phyloP scores from a whole-genome alignment of 2,113 vertebrate species.

The Synchiropus splendidus region DNA sequence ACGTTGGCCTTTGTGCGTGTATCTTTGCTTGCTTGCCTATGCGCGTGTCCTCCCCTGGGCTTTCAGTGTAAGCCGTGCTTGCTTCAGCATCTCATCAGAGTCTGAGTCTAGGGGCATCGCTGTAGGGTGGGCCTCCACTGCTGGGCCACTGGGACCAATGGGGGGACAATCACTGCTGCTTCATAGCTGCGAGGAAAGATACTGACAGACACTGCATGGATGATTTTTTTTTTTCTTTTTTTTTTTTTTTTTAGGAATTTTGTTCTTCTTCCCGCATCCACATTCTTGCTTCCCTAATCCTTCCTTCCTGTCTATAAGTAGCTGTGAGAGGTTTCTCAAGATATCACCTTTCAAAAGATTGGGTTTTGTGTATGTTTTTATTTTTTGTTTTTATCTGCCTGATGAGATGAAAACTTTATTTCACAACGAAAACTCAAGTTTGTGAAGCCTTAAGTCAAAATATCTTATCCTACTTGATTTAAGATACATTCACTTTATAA shows the following conservation, averaged over 20 bases:
- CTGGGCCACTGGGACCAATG: conserved; percentile 55
- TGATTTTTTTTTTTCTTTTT: no score
- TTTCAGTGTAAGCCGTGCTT: conserved; percentile 50
- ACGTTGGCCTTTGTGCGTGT: conserved; percentile 28
- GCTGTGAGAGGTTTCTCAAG: conserved; percentile 52
- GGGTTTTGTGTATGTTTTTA: no score
- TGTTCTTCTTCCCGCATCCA: conserved; percentile 7
- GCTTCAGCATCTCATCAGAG: conserved; percentile 58
- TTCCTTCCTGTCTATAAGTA: conserved; percentile 21
- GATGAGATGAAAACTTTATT: no score
- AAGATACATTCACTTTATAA: no score
- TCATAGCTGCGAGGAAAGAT: conserved; percentile 51
- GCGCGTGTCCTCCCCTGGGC: conserved; percentile 46
- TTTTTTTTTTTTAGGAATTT: conserved; percentile 16
- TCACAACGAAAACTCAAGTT: no score
- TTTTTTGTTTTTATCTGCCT: no score
- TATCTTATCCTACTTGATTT: no score
- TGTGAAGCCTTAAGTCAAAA: no score
- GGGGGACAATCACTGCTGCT: conserved; percentile 59
- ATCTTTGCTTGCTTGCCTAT: conserved; percentile 18
- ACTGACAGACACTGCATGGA: conserved; percentile 31
- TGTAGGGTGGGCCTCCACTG: conserved; percentile 63
- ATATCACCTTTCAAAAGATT: conserved; percentile 53
- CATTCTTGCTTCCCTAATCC: conserved; percentile 35
- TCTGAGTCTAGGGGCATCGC: conserved; percentile 63